phyloP scores from a whole-genome alignment of 1,140 invertebrate genomes.

The Zaprionus vittiger region DNA sequence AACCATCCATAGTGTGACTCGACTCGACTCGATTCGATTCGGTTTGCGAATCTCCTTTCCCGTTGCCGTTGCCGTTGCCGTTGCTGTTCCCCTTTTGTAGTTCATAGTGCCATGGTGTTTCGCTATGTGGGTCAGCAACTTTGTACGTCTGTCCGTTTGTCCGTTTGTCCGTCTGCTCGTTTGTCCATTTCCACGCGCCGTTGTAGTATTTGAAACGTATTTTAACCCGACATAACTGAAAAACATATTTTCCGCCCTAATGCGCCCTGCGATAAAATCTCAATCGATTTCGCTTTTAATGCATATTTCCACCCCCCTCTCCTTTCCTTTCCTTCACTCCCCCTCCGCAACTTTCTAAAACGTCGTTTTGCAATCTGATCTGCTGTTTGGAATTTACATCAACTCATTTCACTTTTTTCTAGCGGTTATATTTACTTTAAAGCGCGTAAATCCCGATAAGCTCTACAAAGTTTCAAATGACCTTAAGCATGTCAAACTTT shows the following conservation, averaged over 20 bases:
- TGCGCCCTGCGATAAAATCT: conserved; percentile 10
- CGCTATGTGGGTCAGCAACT: conserved; percentile 59
- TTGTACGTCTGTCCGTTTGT: conserved; percentile 25
- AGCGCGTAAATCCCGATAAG: not conserved
- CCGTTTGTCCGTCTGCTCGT: not conserved
- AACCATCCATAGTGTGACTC: not conserved
- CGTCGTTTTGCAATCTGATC: conserved; percentile 1
- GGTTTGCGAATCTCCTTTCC: conserved; percentile 15
- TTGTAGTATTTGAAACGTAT: conserved; percentile 43
- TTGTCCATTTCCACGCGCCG: conserved; percentile 56
- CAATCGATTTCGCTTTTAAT: conserved; percentile 14
- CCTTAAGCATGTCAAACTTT: not conserved
- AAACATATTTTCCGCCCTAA: conserved; percentile 18
- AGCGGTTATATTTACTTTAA: not conserved
- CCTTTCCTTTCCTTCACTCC: not conserved
- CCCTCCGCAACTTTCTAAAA: not conserved
- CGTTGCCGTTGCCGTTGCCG: conserved; percentile 32
- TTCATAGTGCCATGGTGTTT: not conserved
- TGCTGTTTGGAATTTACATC: not conserved
- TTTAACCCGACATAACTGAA: conserved; percentile 29
- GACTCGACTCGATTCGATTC: not conserved
- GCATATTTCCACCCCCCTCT: not conserved
- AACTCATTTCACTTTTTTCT: conserved; percentile 2
- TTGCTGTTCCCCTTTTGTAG: conserved; percentile 32
- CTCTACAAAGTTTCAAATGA: not conserved